A percentile compares a stretch with the other conserved stretches of the same genome.
Evolutionary conservation across 2,888 invertebrate species (phyloP).

Genomic region (Papilio demoleus): DNA sequence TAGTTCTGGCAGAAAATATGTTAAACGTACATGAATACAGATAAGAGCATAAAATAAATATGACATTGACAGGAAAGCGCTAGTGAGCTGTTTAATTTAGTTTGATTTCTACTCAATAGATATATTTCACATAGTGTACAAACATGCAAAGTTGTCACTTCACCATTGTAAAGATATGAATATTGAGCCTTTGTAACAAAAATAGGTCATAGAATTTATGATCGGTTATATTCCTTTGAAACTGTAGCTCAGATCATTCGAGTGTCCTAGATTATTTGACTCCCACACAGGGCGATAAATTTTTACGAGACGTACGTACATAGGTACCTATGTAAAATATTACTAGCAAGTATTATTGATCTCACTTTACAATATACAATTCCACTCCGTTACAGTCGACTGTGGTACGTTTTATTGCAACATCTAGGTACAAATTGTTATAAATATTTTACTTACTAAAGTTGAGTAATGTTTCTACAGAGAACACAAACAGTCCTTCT

Average conservation of each 20-base stretch:
- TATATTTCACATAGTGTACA: no score
- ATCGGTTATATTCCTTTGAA: not conserved
- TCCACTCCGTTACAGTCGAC: slow-evolving; percentile 57
- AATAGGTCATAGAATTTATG: not conserved
- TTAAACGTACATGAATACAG: no score
- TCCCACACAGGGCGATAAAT: slow-evolving; percentile 11
- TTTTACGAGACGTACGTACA: slow-evolving; percentile 12
- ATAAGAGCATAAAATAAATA: no score
- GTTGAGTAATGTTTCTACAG: no score
- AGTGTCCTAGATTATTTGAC: slow-evolving; percentile 13
- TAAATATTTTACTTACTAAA: not conserved
- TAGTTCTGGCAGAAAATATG: no score
- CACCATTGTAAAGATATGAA: no score
- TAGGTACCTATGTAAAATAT: slow-evolving; percentile 18
- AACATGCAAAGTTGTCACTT: no score
- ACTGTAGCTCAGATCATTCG: not conserved
- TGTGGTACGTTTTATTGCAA: slow-evolving; percentile 63
- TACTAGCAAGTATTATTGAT: not conserved
- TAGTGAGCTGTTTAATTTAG: no score
- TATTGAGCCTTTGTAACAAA: not conserved
- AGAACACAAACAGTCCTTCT: no score
- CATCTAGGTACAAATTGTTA: slow-evolving; percentile 55
- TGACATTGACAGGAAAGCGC: no score
- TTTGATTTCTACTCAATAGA: no score
- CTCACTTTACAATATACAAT: slow-evolving; percentile 46